Percentiles rank a stretch among this genome's conserved stretches.
Conservation (phyloP, 2,797 vertebrate genomes). For the Channallabes apus region DNA sequence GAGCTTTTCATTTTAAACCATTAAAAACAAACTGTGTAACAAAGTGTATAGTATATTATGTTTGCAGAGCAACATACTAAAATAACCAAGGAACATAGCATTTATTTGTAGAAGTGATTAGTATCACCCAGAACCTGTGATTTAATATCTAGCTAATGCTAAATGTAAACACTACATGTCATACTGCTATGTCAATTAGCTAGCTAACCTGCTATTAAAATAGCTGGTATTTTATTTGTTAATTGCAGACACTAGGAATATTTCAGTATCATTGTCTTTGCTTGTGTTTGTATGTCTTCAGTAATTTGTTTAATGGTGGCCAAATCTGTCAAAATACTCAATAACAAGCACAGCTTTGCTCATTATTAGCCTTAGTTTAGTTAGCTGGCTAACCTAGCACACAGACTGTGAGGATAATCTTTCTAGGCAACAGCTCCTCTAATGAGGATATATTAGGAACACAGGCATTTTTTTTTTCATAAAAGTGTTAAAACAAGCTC, state of each 20-base stretch:
- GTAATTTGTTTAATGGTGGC: background rate
- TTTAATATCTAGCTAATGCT: background rate
- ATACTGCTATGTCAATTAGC: background rate
- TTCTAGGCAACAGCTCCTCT: background rate
- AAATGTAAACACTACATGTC: background rate
- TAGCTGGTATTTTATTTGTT: background rate
- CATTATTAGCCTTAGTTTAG: background rate
- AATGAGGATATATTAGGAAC: background rate
- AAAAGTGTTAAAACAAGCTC: background rate
- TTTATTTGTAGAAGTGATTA: background rate
- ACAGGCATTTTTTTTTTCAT: background rate
- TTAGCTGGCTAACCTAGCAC: background rate
- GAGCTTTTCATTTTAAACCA: background rate
- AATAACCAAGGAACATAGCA: background rate
- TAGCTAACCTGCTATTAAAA: background rate
- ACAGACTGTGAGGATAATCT: background rate
- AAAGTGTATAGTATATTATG: background rate
- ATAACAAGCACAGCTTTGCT: background rate
- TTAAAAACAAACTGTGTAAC: background rate
- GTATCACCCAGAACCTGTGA: background rate
- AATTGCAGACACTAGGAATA: background rate
- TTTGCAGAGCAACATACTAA: background rate
- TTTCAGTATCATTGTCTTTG: background rate
- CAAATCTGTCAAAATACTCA: background rate
- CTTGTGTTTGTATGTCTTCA: background rate